phyloP scores from a whole-genome alignment of 2,113 vertebrate species.

The Lucifuga dentata region DNA sequence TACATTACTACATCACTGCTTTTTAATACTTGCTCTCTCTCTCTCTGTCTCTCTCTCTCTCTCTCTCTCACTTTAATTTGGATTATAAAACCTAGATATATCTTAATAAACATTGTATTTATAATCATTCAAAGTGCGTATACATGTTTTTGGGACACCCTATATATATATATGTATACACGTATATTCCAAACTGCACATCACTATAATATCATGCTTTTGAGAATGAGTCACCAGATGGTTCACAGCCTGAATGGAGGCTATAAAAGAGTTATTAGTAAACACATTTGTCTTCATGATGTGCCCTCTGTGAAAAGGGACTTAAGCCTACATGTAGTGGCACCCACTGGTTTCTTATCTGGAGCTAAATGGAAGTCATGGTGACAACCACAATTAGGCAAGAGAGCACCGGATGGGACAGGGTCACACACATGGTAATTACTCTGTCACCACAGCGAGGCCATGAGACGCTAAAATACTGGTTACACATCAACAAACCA shows the following conservation, averaged over 20 bases:
- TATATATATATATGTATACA: too few species aligned
- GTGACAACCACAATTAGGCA: constrained; percentile 87
- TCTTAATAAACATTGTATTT: too few species aligned
- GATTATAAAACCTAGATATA: too few species aligned
- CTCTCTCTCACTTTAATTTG: too few species aligned
- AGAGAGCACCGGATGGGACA: constrained; percentile 69
- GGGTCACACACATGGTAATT: constrained; percentile 86
- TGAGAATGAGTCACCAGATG: constrained; percentile 68
- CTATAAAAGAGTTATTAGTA: constrained; percentile 69
- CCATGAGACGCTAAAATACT: constrained; percentile 75
- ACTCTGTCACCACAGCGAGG: constrained; percentile 78
- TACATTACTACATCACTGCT: background rate
- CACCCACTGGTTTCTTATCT: constrained; percentile 83
- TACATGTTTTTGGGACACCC: too few species aligned
- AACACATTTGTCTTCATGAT: constrained; percentile 73
- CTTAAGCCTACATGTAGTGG: constrained; percentile 71
- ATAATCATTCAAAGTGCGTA: too few species aligned
- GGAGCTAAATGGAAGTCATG: constrained; percentile 85
- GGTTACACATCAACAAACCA: constrained; percentile 55
- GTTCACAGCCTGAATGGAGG: constrained; percentile 56
- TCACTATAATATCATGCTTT: constrained; percentile 44
- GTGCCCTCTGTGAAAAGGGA: constrained; percentile 74
- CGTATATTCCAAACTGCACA: constrained; percentile 44
- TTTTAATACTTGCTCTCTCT: constrained; percentile 39
- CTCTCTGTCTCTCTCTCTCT: too few species aligned